Evolutionary conservation across 1,140 invertebrate species (phyloP).

Genomic region (Apolygus lucorum): DNA sequence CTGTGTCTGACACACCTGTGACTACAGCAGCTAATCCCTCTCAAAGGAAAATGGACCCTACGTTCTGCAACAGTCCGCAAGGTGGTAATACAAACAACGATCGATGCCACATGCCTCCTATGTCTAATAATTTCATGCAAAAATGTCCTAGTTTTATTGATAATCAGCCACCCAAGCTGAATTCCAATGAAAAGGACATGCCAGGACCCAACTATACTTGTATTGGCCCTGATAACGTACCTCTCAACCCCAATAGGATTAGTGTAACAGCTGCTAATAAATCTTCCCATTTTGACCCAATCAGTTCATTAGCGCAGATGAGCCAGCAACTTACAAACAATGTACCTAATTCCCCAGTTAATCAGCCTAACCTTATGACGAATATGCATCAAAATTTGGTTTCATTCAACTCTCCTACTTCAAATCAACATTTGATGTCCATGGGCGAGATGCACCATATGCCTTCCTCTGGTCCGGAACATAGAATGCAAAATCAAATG

Average conservation of each 20-base stretch:
- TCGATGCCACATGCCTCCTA: slow-evolving; percentile 24
- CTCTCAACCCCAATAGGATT: slow-evolving; percentile 67
- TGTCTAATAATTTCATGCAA: slow-evolving; percentile 32
- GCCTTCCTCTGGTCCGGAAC: slow-evolving; percentile 28
- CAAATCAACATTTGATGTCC: slow-evolving; percentile 48
- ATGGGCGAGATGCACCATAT: slow-evolving; percentile 40
- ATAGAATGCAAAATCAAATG: slow-evolving; percentile 31
- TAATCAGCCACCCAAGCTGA: background rate
- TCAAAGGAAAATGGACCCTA: slow-evolving; percentile 26
- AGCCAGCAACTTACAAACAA: slow-evolving; percentile 79
- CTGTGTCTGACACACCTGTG: background rate
- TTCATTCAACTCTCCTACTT: slow-evolving; percentile 42
- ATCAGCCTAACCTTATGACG: slow-evolving; percentile 39
- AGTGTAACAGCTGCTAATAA: slow-evolving; percentile 42
- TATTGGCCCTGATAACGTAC: slow-evolving; percentile 58
- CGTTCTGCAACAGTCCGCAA: slow-evolving; percentile 29
- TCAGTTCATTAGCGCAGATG: slow-evolving; percentile 88
- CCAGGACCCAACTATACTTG: slow-evolving; percentile 29
- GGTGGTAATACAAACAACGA: slow-evolving; percentile 7
- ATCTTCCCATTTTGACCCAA: slow-evolving; percentile 73
- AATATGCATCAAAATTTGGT: slow-evolving; percentile 46
- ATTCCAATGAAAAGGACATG: slow-evolving; percentile 30
- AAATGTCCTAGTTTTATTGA: slow-evolving; percentile 34
- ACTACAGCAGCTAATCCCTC: slow-evolving; percentile 9
- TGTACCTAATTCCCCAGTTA: slow-evolving; percentile 49